A percentile compares a stretch with the other conserved stretches of the same genome.
Conservation (phyloP, 2,113 vertebrate species). For the Nothoprocta perdicaria region DNA sequence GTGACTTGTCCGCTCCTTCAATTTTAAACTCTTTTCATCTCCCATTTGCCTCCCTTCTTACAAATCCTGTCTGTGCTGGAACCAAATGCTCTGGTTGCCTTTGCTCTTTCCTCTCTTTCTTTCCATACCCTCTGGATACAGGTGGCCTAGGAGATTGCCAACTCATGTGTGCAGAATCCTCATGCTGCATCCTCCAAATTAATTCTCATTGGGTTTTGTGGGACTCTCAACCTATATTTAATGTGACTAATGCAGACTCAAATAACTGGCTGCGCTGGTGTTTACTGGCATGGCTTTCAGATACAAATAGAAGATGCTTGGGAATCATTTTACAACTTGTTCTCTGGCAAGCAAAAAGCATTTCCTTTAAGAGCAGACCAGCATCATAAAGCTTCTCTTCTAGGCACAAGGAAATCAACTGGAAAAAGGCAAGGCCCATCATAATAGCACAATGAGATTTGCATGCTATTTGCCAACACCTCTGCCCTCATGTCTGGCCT, state of each 20-base stretch:
- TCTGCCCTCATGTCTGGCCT: not conserved
- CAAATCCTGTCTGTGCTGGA: not conserved
- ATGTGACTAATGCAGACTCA: not conserved
- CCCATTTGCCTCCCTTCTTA: not conserved
- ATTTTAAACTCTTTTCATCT: not conserved
- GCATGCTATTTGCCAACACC: not conserved
- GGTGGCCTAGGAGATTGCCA: not conserved
- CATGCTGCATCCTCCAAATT: not conserved
- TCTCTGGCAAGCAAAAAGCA: not conserved
- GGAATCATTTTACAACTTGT: not conserved
- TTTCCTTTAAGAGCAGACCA: not conserved
- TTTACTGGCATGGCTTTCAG: not conserved
- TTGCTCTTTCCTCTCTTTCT: not conserved
- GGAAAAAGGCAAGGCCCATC: not conserved
- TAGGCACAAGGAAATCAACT: not conserved
- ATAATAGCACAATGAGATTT: not conserved
- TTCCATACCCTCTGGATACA: not conserved
- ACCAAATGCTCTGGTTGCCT: not conserved
- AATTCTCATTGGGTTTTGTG: not conserved
- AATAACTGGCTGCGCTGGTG: not conserved
- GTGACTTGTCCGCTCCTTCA: accelerated
- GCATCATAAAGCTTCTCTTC: slow-evolving; percentile 10
- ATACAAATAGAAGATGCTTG: not conserved
- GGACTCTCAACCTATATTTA: not conserved
- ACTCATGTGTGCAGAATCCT: not conserved